phyloP scores from a whole-genome alignment of 2,888 invertebrate species.

The Allygus modestus region DNA sequence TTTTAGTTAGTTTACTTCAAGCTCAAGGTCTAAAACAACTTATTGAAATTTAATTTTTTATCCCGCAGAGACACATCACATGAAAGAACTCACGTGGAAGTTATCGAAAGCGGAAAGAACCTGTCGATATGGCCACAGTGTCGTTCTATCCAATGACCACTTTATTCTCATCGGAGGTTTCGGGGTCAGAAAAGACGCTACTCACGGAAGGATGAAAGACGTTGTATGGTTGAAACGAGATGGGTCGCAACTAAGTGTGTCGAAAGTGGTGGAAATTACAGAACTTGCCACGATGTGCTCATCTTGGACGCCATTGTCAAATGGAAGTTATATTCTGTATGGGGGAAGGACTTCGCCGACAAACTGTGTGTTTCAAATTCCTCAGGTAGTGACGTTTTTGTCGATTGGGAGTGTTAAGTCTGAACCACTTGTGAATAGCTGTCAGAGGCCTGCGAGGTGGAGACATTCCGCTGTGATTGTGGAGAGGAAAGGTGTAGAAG shows the following conservation, averaged over 20 bases:
- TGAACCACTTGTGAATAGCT: conserved; percentile 27
- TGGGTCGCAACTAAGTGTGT: background rate
- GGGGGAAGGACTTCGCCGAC: conserved; percentile 74
- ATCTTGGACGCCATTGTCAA: conserved; percentile 6
- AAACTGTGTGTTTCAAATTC: conserved; percentile 65
- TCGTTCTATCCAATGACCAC: background rate
- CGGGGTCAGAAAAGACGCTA: conserved; percentile 4
- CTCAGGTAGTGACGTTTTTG: conserved; percentile 58
- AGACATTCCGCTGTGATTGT: conserved; percentile 72
- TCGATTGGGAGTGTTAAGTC: conserved; percentile 65
- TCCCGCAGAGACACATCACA: background rate
- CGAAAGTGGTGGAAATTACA: background rate
- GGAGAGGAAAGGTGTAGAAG: conserved; percentile 69
- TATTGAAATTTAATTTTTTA: background rate
- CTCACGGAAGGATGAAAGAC: conserved; percentile 37
- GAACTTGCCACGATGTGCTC: conserved; percentile 39
- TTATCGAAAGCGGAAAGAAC: background rate
- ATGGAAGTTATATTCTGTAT: conserved; percentile 66
- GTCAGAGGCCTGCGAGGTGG: conserved; percentile 72
- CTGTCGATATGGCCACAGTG: conserved; percentile 28
- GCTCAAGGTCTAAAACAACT: too few relatives aligned
- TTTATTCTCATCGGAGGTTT: conserved; percentile 17
- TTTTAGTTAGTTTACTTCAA: too few relatives aligned
- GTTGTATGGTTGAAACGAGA: conserved; percentile 11
- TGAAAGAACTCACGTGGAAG: background rate